A percentile compares a stretch with the other conserved stretches of the same genome.
phyloP scores from a whole-genome alignment of 1,140 invertebrate genomes.

The Penaeus vannamei region DNA sequence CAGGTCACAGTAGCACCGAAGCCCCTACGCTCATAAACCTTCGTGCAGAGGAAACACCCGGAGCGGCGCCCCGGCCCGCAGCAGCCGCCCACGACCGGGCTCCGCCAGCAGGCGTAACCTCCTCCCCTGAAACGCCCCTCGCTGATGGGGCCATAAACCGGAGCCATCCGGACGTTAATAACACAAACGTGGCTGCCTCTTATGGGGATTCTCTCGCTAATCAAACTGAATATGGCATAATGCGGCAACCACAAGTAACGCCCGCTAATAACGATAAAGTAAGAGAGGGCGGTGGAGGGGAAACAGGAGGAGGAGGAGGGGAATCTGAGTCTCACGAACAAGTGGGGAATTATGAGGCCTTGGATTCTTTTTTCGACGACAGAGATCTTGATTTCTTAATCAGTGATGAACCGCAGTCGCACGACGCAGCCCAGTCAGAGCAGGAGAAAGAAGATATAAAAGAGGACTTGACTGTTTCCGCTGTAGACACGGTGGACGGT shows the following conservation, averaged over 20 bases:
- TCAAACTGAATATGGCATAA: constrained; percentile 49
- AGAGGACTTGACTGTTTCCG: not conserved
- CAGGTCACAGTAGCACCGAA: too few relatives aligned
- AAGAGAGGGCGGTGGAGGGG: not conserved
- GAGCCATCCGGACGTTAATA: constrained; percentile 38
- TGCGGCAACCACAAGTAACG: constrained; percentile 29
- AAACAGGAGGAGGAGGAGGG: not conserved
- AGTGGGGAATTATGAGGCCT: too few relatives aligned
- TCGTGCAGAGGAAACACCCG: too few relatives aligned
- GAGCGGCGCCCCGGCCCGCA: not conserved
- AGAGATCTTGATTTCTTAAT: too few relatives aligned
- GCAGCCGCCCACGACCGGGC: not conserved
- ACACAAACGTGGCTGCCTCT: constrained; percentile 40
- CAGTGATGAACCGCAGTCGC: not conserved
- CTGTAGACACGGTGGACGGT: too few relatives aligned
- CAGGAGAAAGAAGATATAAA: constrained; percentile 12
- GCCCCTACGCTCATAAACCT: too few relatives aligned
- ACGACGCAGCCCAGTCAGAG: constrained; percentile 1
- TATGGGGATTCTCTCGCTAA: constrained; percentile 39
- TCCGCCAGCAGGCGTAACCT: not conserved
- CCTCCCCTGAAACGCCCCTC: not conserved
- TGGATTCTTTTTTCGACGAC: not conserved
- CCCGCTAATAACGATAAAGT: constrained; percentile 48
- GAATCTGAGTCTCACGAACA: not conserved
- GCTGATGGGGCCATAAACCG: constrained; percentile 35